Percentiles rank a stretch among this genome's conserved stretches.
Evolutionary conservation across 2,888 invertebrate genomes (phyloP).

Genomic region (Lasioglossum zephyrum): DNA sequence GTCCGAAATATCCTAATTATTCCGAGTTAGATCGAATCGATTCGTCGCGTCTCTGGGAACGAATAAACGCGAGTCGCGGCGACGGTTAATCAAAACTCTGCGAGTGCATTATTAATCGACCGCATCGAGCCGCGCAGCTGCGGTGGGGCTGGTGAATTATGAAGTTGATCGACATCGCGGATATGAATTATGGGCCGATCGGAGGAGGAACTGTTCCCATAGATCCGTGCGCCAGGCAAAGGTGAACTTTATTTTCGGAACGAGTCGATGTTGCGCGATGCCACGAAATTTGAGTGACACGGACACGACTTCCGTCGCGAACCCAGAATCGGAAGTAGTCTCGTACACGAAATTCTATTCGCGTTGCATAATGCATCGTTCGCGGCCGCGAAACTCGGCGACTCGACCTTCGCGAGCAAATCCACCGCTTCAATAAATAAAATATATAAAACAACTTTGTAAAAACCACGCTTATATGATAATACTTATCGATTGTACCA

Average conservation of each 20-base stretch:
- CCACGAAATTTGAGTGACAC: slow-evolving; percentile 19
- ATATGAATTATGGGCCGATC: slow-evolving; percentile 40
- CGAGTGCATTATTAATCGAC: slow-evolving; percentile 38
- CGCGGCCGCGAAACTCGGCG: neutral
- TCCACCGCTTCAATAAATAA: neutral
- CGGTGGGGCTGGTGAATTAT: slow-evolving; percentile 35
- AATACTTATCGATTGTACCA: no score
- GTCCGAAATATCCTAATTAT: neutral
- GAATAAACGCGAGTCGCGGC: neutral
- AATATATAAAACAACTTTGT: no score
- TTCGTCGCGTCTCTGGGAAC: neutral
- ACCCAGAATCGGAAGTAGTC: neutral
- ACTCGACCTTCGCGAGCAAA: neutral
- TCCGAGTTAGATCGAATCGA: neutral
- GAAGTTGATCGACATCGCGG: slow-evolving; percentile 29
- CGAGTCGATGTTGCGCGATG: neutral
- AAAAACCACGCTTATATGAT: no score
- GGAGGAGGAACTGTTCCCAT: neutral
- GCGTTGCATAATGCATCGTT: neutral
- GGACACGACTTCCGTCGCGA: neutral
- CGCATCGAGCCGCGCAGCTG: slow-evolving; percentile 22
- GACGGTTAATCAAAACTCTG: slow-evolving; percentile 31
- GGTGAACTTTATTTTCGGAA: slow-evolving; percentile 49
- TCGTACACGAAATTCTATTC: neutral
- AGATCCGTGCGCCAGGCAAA: slow-evolving; percentile 7